Conservation (phyloP, 2,888 invertebrate species). For the Pollenia griseotomentosa region DNA sequence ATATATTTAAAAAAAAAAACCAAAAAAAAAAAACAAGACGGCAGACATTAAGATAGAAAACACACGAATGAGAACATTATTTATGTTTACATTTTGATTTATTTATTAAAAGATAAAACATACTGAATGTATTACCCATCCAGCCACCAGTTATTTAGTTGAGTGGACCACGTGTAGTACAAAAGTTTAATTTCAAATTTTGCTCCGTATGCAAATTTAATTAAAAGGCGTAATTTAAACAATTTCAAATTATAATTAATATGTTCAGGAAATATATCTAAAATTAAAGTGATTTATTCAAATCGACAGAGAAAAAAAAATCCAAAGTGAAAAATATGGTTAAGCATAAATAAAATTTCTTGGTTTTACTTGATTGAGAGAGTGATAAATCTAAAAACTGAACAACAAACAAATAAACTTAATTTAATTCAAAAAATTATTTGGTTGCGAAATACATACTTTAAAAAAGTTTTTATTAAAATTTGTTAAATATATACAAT, state of each 20-base stretch:
- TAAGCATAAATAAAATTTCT: too few species aligned
- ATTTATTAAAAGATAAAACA: slow-evolving; percentile 33
- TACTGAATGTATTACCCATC: background rate
- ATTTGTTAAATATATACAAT: too few species aligned
- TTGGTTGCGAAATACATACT: too few species aligned
- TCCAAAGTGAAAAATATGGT: too few species aligned
- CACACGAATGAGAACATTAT: slow-evolving; percentile 34
- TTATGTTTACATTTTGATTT: slow-evolving; percentile 59
- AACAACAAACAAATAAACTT: too few species aligned
- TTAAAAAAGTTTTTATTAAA: too few species aligned
- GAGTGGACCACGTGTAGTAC: slow-evolving; percentile 56
- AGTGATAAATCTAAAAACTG: too few species aligned
- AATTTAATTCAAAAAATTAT: too few species aligned
- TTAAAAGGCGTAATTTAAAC: background rate
- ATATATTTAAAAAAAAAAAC: background rate
- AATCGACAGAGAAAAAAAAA: too few species aligned
- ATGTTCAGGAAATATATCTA: background rate
- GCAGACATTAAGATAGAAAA: slow-evolving; percentile 9
- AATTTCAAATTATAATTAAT: background rate
- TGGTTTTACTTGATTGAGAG: too few species aligned
- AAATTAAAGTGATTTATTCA: too few species aligned
- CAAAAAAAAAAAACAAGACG: slow-evolving; percentile 10
- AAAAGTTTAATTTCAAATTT: slow-evolving; percentile 33
- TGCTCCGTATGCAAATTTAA: background rate
- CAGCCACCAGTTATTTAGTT: slow-evolving; percentile 39